Percentiles rank a stretch among this genome's conserved stretches.
Conservation (phyloP, 2,797 vertebrate species). For the Lerista edwardsae region DNA sequence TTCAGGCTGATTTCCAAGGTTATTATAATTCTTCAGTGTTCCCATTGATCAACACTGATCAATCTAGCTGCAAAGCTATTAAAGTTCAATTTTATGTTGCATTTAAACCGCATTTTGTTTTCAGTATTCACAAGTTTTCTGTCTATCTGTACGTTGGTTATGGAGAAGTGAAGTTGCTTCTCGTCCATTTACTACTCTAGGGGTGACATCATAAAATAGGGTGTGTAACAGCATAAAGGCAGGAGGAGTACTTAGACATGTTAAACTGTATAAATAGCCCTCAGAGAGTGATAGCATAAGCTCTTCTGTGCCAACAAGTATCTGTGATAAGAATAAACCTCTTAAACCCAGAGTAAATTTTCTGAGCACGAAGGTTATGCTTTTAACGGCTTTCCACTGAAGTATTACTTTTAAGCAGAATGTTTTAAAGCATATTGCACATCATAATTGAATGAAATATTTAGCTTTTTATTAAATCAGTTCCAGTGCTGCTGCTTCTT, state of each 20-base stretch:
- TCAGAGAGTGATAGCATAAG: constrained; percentile 23
- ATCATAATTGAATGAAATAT: constrained; percentile 39
- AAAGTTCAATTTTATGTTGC: constrained; percentile 5
- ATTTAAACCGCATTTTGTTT: constrained; percentile 29
- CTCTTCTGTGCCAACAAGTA: constrained; percentile 21
- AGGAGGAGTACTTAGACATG: constrained; percentile 5
- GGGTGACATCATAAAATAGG: constrained; percentile 35
- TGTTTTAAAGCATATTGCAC: constrained; percentile 52
- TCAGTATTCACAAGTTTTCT: constrained; percentile 33
- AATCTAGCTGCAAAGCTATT: constrained; percentile 20
- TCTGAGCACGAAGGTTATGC: constrained; percentile 21
- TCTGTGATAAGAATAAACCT: constrained; percentile 38
- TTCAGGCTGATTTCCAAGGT: constrained; percentile 19
- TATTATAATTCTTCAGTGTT: constrained; percentile 30
- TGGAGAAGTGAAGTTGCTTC: constrained; percentile 3
- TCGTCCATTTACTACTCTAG: constrained; percentile 25
- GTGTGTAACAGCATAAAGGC: constrained; percentile 28
- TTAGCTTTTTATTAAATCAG: background rate
- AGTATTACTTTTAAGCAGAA: constrained; percentile 45
- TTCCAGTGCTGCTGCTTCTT: background rate
- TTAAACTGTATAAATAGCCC: constrained; percentile 26
- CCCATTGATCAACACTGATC: constrained; percentile 4
- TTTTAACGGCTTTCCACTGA: constrained; percentile 38
- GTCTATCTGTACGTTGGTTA: constrained; percentile 14
- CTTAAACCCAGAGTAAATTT: constrained; percentile 42